Evolutionary conservation across 2,797 vertebrate genomes (phyloP), one percentile per base, ranked within the genome.

Genomic region (Cossypha heuglini): DNA sequence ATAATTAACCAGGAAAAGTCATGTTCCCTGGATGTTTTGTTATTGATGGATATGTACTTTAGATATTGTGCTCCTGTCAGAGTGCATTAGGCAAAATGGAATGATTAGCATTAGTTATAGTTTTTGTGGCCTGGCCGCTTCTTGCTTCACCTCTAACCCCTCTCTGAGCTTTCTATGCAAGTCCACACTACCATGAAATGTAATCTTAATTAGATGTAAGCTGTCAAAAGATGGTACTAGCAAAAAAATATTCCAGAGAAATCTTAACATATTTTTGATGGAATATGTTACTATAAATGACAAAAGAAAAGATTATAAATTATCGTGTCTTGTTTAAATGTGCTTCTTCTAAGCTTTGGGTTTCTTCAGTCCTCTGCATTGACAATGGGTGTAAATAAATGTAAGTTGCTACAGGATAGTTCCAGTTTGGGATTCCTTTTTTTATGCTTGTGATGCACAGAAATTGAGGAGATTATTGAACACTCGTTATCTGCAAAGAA

Each of bases 41-140:
- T 94, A 52, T 91, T 89, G 86, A 95, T 83, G 95, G 94, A 43
- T 91, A 73, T 61, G 48, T 94, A 83, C 84, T 97, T 93, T 48
- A 88, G 73, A 49, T 90, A 94, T 88, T 96, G 67, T 92, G 58
- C 57, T 96, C 55, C 61, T 97, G 94, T 94, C 82, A 83, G 78
- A 95, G 82, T 90, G 59, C 87, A 86, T 86, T 92, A 96, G 74
- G 79, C 52, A 86, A 77, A 95, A 52, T 81, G 79, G 24, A 54
- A 63, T 93, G 82, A 93, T 93, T 46, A 77, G 22, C 71, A 35
- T 94, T 95, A 90, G 71, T 51, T 45, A 3, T 25, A 40, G 68
- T 80, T 82, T 80, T 73, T n/a, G 9, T 94, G 59, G 66, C 66
- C 69, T 77, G 73, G 54, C 1, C 0, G 90, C 81, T 86, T 66